Percentiles rank a stretch among this genome's conserved stretches.
Evolutionary conservation across 2,113 vertebrate genomes (phyloP).

Genomic region (Corydoras sp.): DNA sequence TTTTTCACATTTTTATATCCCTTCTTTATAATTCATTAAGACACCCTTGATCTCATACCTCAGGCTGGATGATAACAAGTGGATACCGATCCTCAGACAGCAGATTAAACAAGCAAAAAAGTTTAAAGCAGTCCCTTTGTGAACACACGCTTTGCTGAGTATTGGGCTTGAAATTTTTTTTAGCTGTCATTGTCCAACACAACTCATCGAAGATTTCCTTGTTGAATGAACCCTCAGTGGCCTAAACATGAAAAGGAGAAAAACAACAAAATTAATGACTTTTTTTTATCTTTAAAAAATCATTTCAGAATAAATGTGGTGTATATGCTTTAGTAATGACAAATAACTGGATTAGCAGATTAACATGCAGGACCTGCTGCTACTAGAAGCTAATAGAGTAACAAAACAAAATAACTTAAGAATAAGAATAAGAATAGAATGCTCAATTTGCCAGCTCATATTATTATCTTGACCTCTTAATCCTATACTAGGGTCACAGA

Average conservation of each 20-base stretch:
- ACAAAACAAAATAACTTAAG: too few relatives aligned
- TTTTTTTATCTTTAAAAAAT: not conserved
- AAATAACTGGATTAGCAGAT: not conserved
- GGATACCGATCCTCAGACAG: conserved; percentile 73
- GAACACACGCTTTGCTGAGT: conserved; percentile 49
- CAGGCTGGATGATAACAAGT: conserved; percentile 67
- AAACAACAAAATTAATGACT: not conserved
- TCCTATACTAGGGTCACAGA: too few relatives aligned
- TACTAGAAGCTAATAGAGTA: too few relatives aligned
- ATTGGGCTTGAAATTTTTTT: conserved; percentile 64
- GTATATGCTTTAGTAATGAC: not conserved
- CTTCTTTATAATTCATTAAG: not conserved
- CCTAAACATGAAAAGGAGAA: conserved; percentile 49
- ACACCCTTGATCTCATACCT: conserved; percentile 51
- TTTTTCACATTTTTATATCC: too few relatives aligned
- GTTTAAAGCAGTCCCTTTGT: conserved; percentile 65
- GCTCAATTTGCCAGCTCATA: too few relatives aligned
- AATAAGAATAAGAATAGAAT: too few relatives aligned
- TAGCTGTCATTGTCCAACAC: conserved; percentile 75
- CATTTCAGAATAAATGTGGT: too few relatives aligned
- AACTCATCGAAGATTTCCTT: conserved; percentile 73
- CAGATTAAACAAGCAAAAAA: conserved; percentile 75
- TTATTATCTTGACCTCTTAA: too few relatives aligned
- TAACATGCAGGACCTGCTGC: not conserved
- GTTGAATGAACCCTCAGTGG: conserved; percentile 66